Percentiles rank a stretch among this genome's conserved stretches.
Conservation (phyloP, 2,888 invertebrate species). For the Drosophila antonietae region DNA sequence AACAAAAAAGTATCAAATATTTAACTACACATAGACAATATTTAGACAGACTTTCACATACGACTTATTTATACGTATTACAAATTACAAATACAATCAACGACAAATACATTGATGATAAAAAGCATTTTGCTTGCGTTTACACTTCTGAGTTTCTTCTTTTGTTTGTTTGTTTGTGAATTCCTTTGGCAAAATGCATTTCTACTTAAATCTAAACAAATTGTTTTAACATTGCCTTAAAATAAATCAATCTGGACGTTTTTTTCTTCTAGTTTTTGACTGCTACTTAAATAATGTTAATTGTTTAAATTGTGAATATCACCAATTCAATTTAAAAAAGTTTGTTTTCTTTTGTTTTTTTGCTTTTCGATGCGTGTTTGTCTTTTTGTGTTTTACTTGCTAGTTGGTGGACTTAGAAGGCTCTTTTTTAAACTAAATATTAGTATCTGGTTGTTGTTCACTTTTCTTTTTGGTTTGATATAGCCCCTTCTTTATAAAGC, state of each 20-base stretch:
- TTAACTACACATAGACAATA: constrained; percentile 54
- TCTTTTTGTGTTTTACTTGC: constrained; percentile 19
- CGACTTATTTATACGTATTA: constrained; percentile 41
- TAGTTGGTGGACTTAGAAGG: constrained; percentile 56
- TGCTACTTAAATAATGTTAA: constrained; percentile 47
- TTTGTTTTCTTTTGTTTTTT: constrained; percentile 37
- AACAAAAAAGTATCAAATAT: constrained; percentile 52
- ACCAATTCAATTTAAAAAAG: constrained; percentile 61
- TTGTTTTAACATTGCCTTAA: constrained; percentile 68
- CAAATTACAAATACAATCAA: constrained; percentile 40
- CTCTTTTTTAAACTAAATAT: constrained; percentile 50
- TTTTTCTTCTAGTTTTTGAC: constrained; percentile 31
- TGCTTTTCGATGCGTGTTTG: constrained; percentile 11
- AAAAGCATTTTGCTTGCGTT: constrained; percentile 59
- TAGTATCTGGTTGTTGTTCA: constrained; percentile 32
- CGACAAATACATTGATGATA: constrained; percentile 40
- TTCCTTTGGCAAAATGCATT: constrained; percentile 77
- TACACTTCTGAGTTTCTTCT: constrained; percentile 37
- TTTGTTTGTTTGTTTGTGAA: constrained; percentile 40
- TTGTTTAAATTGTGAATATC: constrained; percentile 62
- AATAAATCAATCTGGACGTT: constrained; percentile 74
- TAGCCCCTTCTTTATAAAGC: constrained; percentile 61
- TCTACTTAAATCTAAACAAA: constrained; percentile 50
- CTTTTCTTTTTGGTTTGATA: constrained; percentile 64
- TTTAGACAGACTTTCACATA: constrained; percentile 53